These are phyloP conservation scores for Rachycentron canadum DNA, from an alignment of 2,797 vertebrate genomes.

Conservation along the genomic window DNA sequence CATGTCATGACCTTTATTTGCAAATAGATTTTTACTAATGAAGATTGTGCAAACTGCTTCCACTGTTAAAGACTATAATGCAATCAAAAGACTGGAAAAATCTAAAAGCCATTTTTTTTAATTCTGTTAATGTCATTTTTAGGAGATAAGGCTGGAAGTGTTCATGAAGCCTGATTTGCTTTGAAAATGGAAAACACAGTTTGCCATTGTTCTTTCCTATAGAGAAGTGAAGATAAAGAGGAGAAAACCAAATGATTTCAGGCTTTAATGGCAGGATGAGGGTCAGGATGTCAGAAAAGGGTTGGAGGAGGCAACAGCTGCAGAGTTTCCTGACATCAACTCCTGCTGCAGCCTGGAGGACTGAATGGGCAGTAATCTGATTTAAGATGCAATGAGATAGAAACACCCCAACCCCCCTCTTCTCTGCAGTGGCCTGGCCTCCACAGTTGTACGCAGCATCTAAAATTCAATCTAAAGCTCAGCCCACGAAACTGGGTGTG, in stretches of 20 bases:
- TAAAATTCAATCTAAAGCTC: constrained; percentile 62
- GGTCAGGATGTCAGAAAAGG: constrained; percentile 1
- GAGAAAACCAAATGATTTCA: constrained; percentile 8
- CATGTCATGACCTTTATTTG: neutral
- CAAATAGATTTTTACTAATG: neutral
- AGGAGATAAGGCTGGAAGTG: neutral
- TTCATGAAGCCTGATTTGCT: neutral
- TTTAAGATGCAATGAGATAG: constrained; percentile 63
- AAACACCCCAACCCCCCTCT: constrained; percentile 14
- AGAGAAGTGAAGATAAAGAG: neutral
- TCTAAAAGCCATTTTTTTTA: neutral
- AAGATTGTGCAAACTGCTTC: neutral
- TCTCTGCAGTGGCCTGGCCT: constrained; percentile 54
- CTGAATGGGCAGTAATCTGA: constrained; percentile 59
- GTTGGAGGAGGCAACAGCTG: constrained; percentile 22
- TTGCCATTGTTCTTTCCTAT: neutral
- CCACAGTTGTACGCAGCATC: constrained; percentile 59
- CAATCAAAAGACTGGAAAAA: neutral
- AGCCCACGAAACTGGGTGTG: constrained; percentile 19
- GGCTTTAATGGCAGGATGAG: constrained; percentile 11
- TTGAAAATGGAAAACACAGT: neutral
- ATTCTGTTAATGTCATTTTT: neutral
- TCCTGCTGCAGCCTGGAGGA: constrained; percentile 39
- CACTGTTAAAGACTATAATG: neutral
- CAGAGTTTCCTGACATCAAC: constrained; percentile 48